Evolutionary conservation across 1,140 invertebrate genomes (phyloP), one percentile per base, ranked within the genome.

Genomic region (Drosophila sulfurigaster): DNA sequence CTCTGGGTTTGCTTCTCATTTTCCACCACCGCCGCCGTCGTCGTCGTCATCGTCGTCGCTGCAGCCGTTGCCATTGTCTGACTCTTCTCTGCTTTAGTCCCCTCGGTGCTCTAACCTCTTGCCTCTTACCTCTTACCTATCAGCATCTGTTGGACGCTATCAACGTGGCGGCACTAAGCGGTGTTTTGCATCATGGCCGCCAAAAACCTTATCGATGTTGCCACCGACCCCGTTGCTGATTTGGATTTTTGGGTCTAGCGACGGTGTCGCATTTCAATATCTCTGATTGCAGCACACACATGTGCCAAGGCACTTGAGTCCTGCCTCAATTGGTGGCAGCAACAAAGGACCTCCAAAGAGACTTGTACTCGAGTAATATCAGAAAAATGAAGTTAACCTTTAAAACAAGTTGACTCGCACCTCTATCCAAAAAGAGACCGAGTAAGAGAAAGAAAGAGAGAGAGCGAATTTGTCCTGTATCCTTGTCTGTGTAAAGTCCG

Each of bases 321-420:
- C 78, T 62, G 62, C 65, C 67, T 74, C 56, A 58, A 73, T 59
- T 28, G 32, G 43, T 41, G 13, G 1, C 28, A n/a, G 46, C 28
- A 10, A 13, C 59, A 52, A 35, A 32, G 48, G 49, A 54, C 59
- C 38, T 54, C 38, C 41, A 30, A 38, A 15, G n/a, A 20, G n/a
- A n/a, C 35, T 38, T 4, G 4, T 10, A 35, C 3, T 43, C 41
- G 38, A 8, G 5, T 78, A 74, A 77, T 80, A 78, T 75, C 51
- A 77, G 64, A 87, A 80, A 87, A 87, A 87, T 88, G 66, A 83
- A 87, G 81, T 87, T 87, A 88, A 83, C 83, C 85, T 88, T 87
- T 78, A 73, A 75, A 88, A 83, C 83, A 87, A 87, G 77, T 78
- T 83, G 63, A 35, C 58, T 68, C 15, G 77, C 83, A 80, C 80